These are phyloP conservation scores for Iguana delicatissima DNA, from an alignment of 2,797 vertebrate species.

Conservation along the genomic window DNA sequence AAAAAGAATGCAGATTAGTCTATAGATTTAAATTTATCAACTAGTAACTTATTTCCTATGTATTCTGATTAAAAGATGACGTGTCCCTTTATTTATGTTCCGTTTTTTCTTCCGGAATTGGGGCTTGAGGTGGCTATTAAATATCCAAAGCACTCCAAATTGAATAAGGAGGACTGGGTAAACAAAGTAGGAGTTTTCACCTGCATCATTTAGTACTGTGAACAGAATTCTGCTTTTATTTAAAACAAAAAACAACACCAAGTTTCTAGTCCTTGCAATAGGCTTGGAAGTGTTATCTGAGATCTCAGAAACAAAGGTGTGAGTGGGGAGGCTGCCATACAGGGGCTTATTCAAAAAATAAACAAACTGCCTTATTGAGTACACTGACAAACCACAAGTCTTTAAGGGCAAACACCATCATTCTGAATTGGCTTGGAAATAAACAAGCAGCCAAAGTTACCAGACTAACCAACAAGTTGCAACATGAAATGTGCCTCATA, in stretches of 20 bases:
- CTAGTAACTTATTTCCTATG: background rate
- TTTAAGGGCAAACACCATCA: background rate
- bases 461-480: background rate
- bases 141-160: background rate
- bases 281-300: background rate
- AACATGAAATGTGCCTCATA: background rate
- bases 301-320: background rate
- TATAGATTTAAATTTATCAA: background rate
- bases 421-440: background rate
- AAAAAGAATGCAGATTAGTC: background rate
- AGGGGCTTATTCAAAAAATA: background rate
- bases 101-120: too few relatives aligned
- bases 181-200: background rate
- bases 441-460: background rate
- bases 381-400: too few relatives aligned
- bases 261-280: background rate
- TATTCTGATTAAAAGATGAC: background rate
- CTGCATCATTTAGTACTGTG: background rate
- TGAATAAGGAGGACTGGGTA: background rate
- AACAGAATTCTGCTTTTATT: background rate
- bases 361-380: too few relatives aligned
- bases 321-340: background rate
- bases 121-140: background rate
- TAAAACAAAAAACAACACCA: background rate
- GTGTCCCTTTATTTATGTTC: too few relatives aligned